Conservation (phyloP, 2,888 invertebrate species). For the Volucella inanis region DNA sequence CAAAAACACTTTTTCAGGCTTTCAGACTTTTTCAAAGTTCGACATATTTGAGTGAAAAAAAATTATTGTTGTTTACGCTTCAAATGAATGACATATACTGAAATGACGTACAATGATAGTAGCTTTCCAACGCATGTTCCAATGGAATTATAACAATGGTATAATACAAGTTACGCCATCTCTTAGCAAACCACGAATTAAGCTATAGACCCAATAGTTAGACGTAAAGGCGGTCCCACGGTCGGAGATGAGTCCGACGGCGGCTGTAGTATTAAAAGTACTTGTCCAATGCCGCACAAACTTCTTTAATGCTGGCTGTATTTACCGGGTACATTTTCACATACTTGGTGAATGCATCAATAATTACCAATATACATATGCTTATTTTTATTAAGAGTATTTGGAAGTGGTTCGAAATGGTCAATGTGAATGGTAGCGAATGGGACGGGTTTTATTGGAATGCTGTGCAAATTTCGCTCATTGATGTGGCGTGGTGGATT, state of each 20-base stretch:
- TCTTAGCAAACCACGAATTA: too few relatives aligned
- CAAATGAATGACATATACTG: too few relatives aligned
- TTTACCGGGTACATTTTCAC: conserved; percentile 42
- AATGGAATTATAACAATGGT: too few relatives aligned
- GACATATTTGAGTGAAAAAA: too few relatives aligned
- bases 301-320: conserved; percentile 43
- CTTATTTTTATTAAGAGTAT: conserved; percentile 34
- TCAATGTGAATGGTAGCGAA: conserved; percentile 79
- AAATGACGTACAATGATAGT: too few relatives aligned
- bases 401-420: conserved; percentile 81
- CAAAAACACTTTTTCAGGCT: too few relatives aligned
- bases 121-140: too few relatives aligned
- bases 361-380: conserved; percentile 50
- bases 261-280: conserved; percentile 64
- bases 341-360: too few relatives aligned
- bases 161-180: too few relatives aligned
- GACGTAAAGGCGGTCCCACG: conserved; percentile 5
- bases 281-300: conserved; percentile 51
- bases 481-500: conserved; percentile 19
- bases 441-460: conserved; percentile 39
- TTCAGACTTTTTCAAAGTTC: too few relatives aligned
- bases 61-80: too few relatives aligned
- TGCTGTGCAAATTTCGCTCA: conserved; percentile 73
- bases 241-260: conserved; percentile 47
- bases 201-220: too few relatives aligned